Conservation (phyloP, 2,113 vertebrate species). For the Lycocorax pyrrhopterus region DNA sequence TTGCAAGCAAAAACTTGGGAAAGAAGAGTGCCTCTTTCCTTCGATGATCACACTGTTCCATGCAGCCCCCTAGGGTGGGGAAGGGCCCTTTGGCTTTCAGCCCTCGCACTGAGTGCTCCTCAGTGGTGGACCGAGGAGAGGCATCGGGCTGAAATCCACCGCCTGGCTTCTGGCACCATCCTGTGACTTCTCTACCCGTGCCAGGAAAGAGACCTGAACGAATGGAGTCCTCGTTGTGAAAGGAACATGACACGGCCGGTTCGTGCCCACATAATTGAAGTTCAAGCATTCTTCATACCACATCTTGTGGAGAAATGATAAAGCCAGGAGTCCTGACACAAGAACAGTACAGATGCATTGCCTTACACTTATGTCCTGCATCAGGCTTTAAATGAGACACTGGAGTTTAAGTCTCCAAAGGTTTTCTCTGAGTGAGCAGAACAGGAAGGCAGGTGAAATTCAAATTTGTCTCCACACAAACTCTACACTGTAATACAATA, state of each 20-base stretch:
- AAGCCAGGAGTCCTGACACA: fast-evolving
- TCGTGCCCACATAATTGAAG: neutral
- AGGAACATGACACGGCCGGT: neutral
- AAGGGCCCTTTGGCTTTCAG: neutral
- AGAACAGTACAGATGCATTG: fast-evolving
- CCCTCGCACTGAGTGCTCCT: fast-evolving
- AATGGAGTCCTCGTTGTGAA: neutral
- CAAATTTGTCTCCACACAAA: neutral
- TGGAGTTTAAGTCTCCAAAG: neutral
- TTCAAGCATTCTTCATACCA: neutral
- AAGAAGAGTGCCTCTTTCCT: neutral
- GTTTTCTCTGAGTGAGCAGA: neutral
- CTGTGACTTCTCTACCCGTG: neutral
- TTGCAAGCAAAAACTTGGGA: neutral
- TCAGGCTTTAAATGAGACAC: neutral
- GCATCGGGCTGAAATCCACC: neutral
- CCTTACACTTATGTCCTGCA: neutral
- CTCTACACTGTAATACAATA: neutral
- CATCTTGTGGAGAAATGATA: neutral
- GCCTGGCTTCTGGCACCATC: neutral
- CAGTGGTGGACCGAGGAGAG: fast-evolving
- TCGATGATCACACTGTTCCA: fast-evolving
- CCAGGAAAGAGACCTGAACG: neutral
- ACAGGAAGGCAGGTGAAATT: neutral
- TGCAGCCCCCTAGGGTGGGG: neutral